Base-by-base conservation (phyloP, 2,113 vertebrate species). In the Trinectes maculatus region DNA sequence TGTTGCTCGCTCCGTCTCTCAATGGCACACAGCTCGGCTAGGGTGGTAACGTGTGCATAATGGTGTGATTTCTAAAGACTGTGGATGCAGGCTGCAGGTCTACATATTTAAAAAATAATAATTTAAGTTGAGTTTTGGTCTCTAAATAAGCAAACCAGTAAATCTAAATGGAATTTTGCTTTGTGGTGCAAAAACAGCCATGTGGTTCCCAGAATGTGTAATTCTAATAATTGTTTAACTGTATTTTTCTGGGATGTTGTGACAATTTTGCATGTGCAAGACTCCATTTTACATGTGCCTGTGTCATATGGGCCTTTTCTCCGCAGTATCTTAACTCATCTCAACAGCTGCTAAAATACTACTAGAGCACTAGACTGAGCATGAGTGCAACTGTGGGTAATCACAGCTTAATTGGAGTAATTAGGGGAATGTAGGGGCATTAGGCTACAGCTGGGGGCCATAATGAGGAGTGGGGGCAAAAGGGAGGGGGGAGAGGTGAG, bases 341-440 rank as follows among this genome's bases (percentile, higher is more conserved):
- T 77, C 55, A 84, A 73, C 82, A 84, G 86, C 85, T 85, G 84
- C 86, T 85, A 36, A 88, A 73, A 73, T 85, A 79, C 77, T 48
- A 70, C 72, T 33, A 77, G 75, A 64, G 87, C 81, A 63, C 83
- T 86, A 86, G 80, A 87, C 83, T 90, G 85, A 83, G 80, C 80
- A 71, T 87, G 85, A 85, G 83, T 87, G 89, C 82, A 78, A 86
- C 89, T 88, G 88, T 91, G 86, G 87, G 87, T 91, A 90, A 92
- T 93, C 89, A 83, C 81, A 56, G 91, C 89, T 91, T 92, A 92
- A 92, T 92, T 91, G 84, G 79, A 86, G 89, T 92, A 92, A 93
- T 91, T 91, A 90, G 89, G 74, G 70, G 79, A 89, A 89, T 88
- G 85, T 85, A 84, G 65, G 85, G 78, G 89, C 79, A 87, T 92